Percentiles rank a stretch among this genome's conserved stretches.
Conservation (phyloP, 92 coral and sea anemone species). For the Porites divaricata region DNA sequence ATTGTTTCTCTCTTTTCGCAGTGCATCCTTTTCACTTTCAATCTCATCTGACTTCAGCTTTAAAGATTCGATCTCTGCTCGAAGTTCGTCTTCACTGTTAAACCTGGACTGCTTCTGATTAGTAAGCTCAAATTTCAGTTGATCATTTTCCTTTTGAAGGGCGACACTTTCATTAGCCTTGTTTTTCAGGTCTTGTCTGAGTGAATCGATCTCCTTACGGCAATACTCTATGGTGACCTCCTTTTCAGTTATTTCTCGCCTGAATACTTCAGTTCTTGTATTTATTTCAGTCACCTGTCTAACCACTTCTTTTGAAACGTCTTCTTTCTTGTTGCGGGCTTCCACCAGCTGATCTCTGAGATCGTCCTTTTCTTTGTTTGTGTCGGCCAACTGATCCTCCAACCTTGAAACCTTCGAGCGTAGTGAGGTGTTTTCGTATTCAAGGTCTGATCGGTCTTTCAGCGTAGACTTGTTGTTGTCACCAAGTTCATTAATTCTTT, state of each 20-base stretch:
- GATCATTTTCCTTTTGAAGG: constrained; percentile 68
- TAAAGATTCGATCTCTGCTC: constrained; percentile 84
- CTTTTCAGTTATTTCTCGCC: constrained; percentile 82
- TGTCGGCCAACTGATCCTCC: constrained; percentile 75
- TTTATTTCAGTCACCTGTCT: constrained; percentile 76
- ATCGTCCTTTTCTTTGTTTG: constrained; percentile 77
- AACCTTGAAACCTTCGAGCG: constrained; percentile 65
- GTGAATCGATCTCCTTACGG: constrained; percentile 75
- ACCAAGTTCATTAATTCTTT: constrained; percentile 50
- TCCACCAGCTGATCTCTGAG: constrained; percentile 64
- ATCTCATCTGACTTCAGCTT: constrained; percentile 67
- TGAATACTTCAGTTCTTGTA: constrained; percentile 71
- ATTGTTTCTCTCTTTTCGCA: constrained; percentile 68
- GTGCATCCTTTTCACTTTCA: constrained; percentile 73
- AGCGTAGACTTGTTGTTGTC: constrained; percentile 56
- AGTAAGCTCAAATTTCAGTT: constrained; percentile 58
- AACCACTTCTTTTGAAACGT: constrained; percentile 58
- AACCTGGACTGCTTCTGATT: constrained; percentile 59
- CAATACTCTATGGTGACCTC: constrained; percentile 79
- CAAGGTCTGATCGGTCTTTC: constrained; percentile 63
- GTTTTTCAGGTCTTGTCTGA: constrained; percentile 73
- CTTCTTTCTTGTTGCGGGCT: constrained; percentile 74
- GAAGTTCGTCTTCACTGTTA: constrained; percentile 65
- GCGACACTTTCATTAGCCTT: constrained; percentile 75
- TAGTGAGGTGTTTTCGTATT: constrained; percentile 59